Conservation (phyloP, 2,888 invertebrate species). For the Timema podura region DNA sequence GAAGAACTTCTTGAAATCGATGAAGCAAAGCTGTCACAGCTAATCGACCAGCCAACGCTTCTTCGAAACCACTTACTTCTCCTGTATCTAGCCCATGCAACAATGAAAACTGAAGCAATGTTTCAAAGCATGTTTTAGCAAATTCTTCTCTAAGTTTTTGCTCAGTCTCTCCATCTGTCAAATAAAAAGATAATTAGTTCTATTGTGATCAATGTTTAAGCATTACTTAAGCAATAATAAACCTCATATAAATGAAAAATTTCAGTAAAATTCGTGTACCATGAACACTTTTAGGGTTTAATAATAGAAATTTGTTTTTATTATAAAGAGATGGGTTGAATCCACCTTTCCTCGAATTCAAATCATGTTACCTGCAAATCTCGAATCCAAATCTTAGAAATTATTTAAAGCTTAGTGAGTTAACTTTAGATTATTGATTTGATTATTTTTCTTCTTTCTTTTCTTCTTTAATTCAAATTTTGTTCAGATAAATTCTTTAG, state of each 20-base stretch:
- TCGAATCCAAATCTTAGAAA: too few species aligned
- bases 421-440: too few species aligned
- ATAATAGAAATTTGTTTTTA: conserved; percentile 4
- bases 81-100: conserved; percentile 63
- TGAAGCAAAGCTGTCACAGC: conserved; percentile 91
- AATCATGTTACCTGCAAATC: too few species aligned
- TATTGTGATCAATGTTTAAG: not conserved
- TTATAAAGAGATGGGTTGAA: not conserved
- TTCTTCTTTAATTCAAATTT: too few species aligned
- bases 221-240: not conserved
- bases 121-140: conserved; percentile 94
- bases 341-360: too few species aligned
- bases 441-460: too few species aligned
- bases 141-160: conserved; percentile 87
- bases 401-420: too few species aligned
- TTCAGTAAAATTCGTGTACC: not conserved
- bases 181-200: conserved; percentile 13
- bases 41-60: conserved; percentile 64
- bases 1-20: conserved; percentile 88
- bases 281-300: not conserved
- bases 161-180: conserved; percentile 69
- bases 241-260: not conserved
- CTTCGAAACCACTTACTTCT: conserved; percentile 46
- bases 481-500: too few species aligned
- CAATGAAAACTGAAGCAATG: conserved; percentile 87